Percentiles rank a stretch among this genome's conserved stretches.
Evolutionary conservation across 2,113 vertebrate species (phyloP).

Genomic region (Pseudolaguvia tuberculata): DNA sequence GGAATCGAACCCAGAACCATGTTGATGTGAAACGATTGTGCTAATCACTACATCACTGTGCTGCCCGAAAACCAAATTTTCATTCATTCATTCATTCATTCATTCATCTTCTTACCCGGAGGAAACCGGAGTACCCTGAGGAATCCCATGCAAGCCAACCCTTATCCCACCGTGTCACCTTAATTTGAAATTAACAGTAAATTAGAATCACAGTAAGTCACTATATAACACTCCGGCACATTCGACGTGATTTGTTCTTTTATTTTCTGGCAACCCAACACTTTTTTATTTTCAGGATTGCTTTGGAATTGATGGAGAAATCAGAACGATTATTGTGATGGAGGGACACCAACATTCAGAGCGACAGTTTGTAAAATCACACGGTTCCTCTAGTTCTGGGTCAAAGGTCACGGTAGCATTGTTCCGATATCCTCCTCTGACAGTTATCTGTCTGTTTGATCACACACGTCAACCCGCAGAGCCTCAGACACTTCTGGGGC

Average conservation of each 20-base stretch:
- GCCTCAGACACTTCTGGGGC: conserved; percentile 39
- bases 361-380: conserved; percentile 14
- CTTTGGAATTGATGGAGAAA: neutral
- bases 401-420: conserved; percentile 39
- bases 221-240: neutral
- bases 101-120: too few species aligned
- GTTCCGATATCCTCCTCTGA: conserved; percentile 27
- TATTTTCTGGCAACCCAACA: neutral
- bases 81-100: too few species aligned
- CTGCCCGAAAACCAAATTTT: too few species aligned
- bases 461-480: conserved; percentile 13
- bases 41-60: too few species aligned
- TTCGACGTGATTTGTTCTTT: neutral
- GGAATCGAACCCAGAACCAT: too few species aligned
- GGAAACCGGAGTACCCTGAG: too few species aligned
- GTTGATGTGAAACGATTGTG: too few species aligned
- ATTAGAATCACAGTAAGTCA: neutral
- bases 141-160: too few species aligned
- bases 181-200: neutral
- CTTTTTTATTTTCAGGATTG: neutral
- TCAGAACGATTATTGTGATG: neutral
- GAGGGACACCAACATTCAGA: conserved; percentile 10
- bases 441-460: conserved; percentile 48
- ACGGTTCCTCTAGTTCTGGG: conserved; percentile 1
- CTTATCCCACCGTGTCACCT: too few species aligned